Conservation (phyloP, 2,888 invertebrate species). For the Deilephila porcellus region DNA sequence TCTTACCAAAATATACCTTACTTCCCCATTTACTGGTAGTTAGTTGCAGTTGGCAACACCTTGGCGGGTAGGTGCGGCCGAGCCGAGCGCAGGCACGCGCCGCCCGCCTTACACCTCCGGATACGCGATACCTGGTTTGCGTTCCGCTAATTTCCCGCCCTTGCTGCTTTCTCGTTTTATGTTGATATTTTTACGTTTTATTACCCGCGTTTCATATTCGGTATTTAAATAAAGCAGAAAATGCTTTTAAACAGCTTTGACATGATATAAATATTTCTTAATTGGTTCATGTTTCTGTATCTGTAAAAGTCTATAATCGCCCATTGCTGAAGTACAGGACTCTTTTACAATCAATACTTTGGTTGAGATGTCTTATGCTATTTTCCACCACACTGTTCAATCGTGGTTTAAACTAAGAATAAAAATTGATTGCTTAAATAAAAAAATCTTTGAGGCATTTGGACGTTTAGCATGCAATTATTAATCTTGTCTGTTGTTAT, state of each 20-base stretch:
- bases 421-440: too few species aligned
- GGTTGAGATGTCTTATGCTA: too few species aligned
- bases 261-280: background rate
- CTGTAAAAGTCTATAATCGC: too few species aligned
- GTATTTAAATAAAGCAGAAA: background rate
- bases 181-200: background rate
- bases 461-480: too few species aligned
- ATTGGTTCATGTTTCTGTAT: background rate
- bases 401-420: too few species aligned
- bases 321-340: too few species aligned
- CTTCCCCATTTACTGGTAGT: background rate
- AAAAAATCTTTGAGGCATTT: too few species aligned
- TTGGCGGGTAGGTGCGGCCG: slow-evolving; percentile 22
- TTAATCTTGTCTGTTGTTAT: too few species aligned
- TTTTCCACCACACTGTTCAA: too few species aligned
- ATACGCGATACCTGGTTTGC: slow-evolving; percentile 32
- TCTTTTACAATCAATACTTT: too few species aligned
- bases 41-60: slow-evolving; percentile 14
- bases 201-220: background rate
- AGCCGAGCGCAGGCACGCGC: slow-evolving; percentile 25
- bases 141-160: slow-evolving; percentile 35
- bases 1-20: background rate
- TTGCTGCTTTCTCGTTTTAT: slow-evolving; percentile 26
- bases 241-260: background rate
- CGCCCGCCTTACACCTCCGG: slow-evolving; percentile 33